These are phyloP conservation scores for Thelaira solivaga DNA, from an alignment of 2,888 invertebrate genomes.

Conservation along the genomic window DNA sequence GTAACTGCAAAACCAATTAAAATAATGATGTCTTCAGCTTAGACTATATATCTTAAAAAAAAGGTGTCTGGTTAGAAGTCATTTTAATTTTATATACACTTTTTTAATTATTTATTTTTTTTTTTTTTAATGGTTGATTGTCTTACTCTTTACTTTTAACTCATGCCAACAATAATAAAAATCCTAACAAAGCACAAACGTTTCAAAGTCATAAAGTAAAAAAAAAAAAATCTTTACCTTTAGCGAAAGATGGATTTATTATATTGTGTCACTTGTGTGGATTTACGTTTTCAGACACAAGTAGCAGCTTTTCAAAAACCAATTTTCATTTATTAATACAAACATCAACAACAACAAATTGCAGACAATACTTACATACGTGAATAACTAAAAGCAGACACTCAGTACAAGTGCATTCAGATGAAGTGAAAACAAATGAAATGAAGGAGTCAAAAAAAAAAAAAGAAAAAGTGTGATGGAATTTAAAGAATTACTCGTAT, in stretches of 20 bases:
- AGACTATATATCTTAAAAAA: no score
- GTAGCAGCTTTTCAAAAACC: constrained; percentile 47
- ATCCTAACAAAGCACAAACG: neutral
- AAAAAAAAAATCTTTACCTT: constrained; percentile 25
- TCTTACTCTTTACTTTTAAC: no score
- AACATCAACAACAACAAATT: constrained; percentile 29
- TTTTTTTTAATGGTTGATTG: no score
- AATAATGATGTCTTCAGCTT: no score
- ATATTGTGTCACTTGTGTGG: constrained; percentile 33
- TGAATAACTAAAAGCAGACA: neutral
- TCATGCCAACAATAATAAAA: neutral
- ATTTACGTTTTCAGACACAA: constrained; percentile 30
- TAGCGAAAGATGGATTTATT: constrained; percentile 47
- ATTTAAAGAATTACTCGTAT: constrained; percentile 51
- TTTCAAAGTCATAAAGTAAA: neutral
- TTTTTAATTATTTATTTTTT: no score
- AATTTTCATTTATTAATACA: constrained; percentile 46
- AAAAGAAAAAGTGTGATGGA: constrained; percentile 52
- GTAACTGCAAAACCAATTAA: no score
- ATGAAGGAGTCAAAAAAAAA: constrained; percentile 25
- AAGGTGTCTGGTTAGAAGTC: no score
- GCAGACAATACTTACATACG: constrained; percentile 41
- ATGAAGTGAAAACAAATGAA: neutral
- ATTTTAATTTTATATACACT: no score
- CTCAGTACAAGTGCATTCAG: constrained; percentile 30